A percentile compares a stretch with the other conserved stretches of the same genome.
Conservation (phyloP, 2,888 invertebrate species). For the Phoronis australis region DNA sequence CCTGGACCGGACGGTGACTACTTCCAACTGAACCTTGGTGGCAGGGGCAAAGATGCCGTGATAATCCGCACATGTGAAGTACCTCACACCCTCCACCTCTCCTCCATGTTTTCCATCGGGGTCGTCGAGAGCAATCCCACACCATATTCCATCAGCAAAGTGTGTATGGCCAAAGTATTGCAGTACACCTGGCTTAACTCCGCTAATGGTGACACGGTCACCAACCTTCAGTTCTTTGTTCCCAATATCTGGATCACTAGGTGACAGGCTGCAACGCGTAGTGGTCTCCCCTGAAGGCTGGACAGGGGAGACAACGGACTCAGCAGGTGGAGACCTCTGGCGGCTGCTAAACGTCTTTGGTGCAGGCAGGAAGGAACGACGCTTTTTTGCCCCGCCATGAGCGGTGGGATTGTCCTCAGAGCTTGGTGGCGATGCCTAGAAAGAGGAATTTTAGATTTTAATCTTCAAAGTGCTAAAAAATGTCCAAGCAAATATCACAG, state of each 20-base stretch:
- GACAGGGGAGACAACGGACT: constrained; percentile 4
- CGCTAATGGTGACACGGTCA: constrained; percentile 52
- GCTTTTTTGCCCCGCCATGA: too few relatives aligned
- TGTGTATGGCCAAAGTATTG: constrained; percentile 59
- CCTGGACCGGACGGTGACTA: background rate
- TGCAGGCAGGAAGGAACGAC: constrained; percentile 28
- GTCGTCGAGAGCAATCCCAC: constrained; percentile 62
- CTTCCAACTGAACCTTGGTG: constrained; percentile 59
- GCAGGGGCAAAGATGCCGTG: constrained; percentile 64
- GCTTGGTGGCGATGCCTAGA: too few relatives aligned
- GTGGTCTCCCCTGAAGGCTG: constrained; percentile 9
- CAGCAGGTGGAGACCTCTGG: background rate
- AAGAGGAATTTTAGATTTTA: too few relatives aligned
- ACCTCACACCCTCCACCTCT: constrained; percentile 60
- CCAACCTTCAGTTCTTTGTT: constrained; percentile 43
- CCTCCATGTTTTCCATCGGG: constrained; percentile 64
- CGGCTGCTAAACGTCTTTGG: constrained; percentile 11
- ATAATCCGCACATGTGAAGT: constrained; percentile 60
- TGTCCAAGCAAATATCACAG: too few relatives aligned
- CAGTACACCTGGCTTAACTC: constrained; percentile 57
- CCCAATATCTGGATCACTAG: constrained; percentile 12
- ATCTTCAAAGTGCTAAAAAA: too few relatives aligned
- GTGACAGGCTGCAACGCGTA: constrained; percentile 15
- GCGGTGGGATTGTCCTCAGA: too few relatives aligned
- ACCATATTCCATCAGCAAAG: constrained; percentile 61